Evolutionary conservation across 2,113 vertebrate genomes (phyloP), one percentile per base, ranked within the genome.

Genomic region (Pseudorhombus dupliciocellatus): DNA sequence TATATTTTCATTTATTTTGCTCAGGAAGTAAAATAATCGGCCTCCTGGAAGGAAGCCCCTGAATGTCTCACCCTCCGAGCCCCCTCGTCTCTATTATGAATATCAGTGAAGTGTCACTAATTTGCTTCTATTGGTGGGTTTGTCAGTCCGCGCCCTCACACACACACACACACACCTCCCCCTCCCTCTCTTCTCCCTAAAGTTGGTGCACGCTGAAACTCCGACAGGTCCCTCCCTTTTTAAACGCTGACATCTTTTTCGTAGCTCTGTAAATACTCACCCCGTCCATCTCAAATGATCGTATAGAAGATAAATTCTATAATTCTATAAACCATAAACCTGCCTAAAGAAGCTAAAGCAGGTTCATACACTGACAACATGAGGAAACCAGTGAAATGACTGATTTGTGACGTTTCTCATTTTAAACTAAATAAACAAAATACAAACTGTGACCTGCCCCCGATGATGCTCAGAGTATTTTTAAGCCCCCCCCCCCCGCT

Each of bases 101-200:
- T 11, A 25, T 56, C 67, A 48, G 69, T 28, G 59, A 61, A 68
- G 82, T 77, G 85, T 71, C 73, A 68, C 84, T 87, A 88, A 87
- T 34, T 57, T 18, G 63, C 56, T 59, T 83, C 77, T 77, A 59
- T 85, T 85, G 76, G 75, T 12, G 51, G 25, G 42, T n/a, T 2
- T 48, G 15, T 26, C 28, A 16, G 24, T 69, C 54, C 62, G 50
- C 58, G 22, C 22, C 2, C 31, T 5, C 16, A 2, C 18, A 48
- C 5, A 18, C 18, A 48, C 46, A 48, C 18, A 48, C 46, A 48
- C 46, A 48, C 46, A 48, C 20, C 42, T 40, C 15, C 75, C 25
- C 54, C 53, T 8, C 44, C 16, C 30, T 44, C 44, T n/a, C 73
- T 57, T 37, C 2, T n/a, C 69, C 0, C 15, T n/a, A 28, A 28